Evolutionary conservation across 2,113 vertebrate species (phyloP).

Genomic region (Galbula dea): DNA sequence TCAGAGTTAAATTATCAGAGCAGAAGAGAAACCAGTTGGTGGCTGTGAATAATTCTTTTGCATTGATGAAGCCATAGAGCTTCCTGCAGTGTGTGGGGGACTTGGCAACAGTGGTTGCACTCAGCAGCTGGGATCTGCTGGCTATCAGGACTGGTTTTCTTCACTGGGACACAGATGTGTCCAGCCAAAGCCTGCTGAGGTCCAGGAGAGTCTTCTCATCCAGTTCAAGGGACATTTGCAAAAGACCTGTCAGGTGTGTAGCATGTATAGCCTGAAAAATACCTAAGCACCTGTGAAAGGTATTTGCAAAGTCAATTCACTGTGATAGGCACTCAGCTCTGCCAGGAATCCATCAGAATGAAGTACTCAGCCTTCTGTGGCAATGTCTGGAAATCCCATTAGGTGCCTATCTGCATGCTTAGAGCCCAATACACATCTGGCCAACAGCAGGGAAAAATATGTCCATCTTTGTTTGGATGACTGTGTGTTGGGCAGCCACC

Average conservation of each 20-base stretch:
- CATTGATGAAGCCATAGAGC: neutral
- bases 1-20: neutral
- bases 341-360: neutral
- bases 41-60: neutral
- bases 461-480: neutral
- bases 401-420: neutral
- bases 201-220: neutral
- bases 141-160: neutral
- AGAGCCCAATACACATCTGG: neutral
- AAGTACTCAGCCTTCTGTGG: neutral
- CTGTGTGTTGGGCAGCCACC: neutral
- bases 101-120: neutral
- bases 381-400: neutral
- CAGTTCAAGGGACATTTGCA: neutral
- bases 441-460: neutral
- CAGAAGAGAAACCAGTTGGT: neutral
- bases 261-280: neutral
- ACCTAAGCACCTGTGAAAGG: fast-evolving
- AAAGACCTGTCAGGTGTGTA: neutral
- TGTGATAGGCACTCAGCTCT: neutral
- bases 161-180: neutral
- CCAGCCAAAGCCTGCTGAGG: neutral
- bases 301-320: neutral
- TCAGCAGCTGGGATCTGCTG: neutral
- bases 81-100: neutral